Evolutionary conservation across 2,888 invertebrate genomes (phyloP), one percentile per base, ranked within the genome.

Genomic region (Operophtera brumata): DNA sequence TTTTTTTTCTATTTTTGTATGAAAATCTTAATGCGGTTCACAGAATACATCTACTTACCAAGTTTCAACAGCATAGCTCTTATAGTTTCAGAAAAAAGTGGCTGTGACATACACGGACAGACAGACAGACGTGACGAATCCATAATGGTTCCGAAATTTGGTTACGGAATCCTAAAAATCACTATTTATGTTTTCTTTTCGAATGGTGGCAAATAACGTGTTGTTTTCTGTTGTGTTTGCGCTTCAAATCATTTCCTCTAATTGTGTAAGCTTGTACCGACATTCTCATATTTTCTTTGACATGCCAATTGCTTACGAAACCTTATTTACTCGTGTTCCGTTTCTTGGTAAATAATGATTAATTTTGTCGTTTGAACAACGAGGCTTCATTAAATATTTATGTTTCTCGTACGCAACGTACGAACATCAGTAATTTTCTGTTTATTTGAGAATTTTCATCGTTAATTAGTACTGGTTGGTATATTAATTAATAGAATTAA

Each of bases 161-260:
- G n/a, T n/a, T n/a, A n/a, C n/a, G n/a, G n/a, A n/a, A n/a, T n/a
- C n/a, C n/a, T n/a, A n/a, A 34, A 30, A 39, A 14, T 10, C 14
- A 28, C 14, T 35, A 35, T 46, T 52, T 52, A 46, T 52, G 45
- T 51, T 51, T 61, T 57, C 57, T 48, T 54, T 51, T 41, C n/a
- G 37, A 43, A 48, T 12, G 48, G 49, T 12, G 48, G 49, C 53
- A 25, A 11, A 11, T 13, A 45, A 36, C 35, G 36, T 54, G 45
- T 44, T 54, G n/a, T 30, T 20, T 40, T 39, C 35, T 55, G 34
- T 13, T 42, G 41, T 54, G 41, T 10, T 41, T 39, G 12, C 34
- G 25, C 9, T 32, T 49, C 14, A 49, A 36, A 13, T 13, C 36
- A 34, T 36, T 11, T 12, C 13, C 3, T 6, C 3, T 13, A 36